Evolutionary conservation across 2,797 vertebrate genomes (phyloP).

Genomic region (Coregonus ussuriensis): DNA sequence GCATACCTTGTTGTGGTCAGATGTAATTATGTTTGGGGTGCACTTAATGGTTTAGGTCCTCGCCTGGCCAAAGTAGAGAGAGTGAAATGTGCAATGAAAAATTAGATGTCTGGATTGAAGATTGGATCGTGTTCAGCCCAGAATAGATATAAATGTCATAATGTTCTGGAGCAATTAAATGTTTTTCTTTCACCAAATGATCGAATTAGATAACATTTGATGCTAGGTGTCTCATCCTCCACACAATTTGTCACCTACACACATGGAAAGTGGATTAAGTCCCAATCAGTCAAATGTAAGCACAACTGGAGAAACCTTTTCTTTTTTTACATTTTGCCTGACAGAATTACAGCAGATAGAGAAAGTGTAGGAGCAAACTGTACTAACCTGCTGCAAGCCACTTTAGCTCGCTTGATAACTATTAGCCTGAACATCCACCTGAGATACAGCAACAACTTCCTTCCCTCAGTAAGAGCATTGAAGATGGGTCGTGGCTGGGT

Average conservation of each 20-base stretch:
- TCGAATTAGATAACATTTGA: neutral
- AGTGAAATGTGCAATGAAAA: slow-evolving; percentile 6
- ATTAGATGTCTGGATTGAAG: neutral
- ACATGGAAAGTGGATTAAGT: neutral
- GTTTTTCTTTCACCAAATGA: neutral
- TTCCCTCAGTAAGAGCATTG: too few species aligned
- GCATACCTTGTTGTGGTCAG: neutral
- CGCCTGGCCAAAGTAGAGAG: neutral
- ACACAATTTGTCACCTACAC: neutral
- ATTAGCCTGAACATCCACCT: too few species aligned
- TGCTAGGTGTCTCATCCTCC: neutral
- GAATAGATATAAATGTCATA: neutral
- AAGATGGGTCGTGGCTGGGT: too few species aligned
- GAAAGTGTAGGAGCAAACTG: too few species aligned
- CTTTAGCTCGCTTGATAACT: too few species aligned
- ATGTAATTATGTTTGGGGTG: slow-evolving; percentile 26
- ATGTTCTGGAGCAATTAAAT: neutral
- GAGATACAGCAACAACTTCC: too few species aligned
- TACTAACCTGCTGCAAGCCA: too few species aligned
- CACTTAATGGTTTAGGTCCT: slow-evolving; percentile 7
- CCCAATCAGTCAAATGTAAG: neutral
- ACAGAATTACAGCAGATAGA: too few species aligned
- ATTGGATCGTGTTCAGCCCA: neutral
- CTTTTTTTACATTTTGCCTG: too few species aligned
- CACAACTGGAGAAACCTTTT: neutral